phyloP scores from a whole-genome alignment of 2,113 vertebrate genomes.

The Atrichornis clamosus region DNA sequence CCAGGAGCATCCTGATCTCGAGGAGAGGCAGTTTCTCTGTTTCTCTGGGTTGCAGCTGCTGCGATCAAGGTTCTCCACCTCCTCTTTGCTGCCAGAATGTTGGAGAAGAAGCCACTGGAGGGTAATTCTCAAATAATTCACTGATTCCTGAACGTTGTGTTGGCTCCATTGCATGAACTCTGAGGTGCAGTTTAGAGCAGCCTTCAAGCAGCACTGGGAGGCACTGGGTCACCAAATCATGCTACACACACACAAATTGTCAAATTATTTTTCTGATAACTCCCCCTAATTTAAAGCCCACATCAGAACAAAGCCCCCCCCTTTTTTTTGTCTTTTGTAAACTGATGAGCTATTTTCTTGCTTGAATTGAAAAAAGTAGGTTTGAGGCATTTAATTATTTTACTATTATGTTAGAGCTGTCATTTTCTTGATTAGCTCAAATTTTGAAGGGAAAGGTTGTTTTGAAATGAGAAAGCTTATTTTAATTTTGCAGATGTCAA shows the following conservation, averaged over 20 bases:
- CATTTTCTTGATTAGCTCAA: neutral
- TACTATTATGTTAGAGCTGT: neutral
- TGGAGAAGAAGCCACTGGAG: neutral
- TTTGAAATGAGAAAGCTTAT: neutral
- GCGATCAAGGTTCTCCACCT: neutral
- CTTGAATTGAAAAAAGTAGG: neutral
- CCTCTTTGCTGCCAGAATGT: neutral
- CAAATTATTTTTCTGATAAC: neutral
- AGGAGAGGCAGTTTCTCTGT: neutral
- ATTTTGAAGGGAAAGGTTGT: neutral
- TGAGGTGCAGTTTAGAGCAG: neutral
- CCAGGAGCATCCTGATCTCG: neutral
- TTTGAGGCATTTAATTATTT: neutral
- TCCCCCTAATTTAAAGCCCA: neutral
- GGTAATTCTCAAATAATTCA: neutral
- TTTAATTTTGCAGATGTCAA: neutral
- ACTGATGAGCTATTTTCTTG: neutral
- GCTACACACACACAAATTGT: neutral
- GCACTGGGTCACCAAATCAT: neutral
- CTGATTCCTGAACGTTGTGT: neutral
- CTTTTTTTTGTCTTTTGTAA: neutral
- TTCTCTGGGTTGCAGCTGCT: neutral
- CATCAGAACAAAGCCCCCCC: neutral
- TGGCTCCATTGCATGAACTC: accelerated
- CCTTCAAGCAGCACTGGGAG: neutral